Percentiles rank a stretch among this genome's conserved stretches.
These are phyloP conservation scores for Borostomias antarcticus DNA, from an alignment of 2,797 vertebrate species.

Conservation along the genomic window DNA sequence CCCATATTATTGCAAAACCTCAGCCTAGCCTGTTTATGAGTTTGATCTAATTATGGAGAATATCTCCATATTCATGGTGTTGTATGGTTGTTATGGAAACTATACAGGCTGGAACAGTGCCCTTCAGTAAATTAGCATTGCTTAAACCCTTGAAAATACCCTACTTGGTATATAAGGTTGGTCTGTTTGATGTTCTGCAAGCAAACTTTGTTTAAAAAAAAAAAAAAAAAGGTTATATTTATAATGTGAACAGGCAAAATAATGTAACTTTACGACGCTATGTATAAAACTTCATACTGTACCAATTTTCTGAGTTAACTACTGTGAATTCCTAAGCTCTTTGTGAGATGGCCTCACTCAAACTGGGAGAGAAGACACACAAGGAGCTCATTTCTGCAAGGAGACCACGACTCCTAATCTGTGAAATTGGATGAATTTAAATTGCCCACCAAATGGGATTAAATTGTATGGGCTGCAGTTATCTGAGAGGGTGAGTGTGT, in stretches of 20 bases:
- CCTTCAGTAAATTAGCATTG: conserved; percentile 34
- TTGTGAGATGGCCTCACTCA: conserved; percentile 12
- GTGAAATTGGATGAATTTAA: conserved; percentile 79
- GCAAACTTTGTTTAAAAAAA: not conserved
- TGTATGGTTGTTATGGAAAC: conserved; percentile 72
- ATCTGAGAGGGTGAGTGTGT: conserved; percentile 43
- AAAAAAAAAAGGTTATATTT: not conserved
- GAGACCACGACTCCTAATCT: conserved; percentile 68
- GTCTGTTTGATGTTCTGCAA: conserved; percentile 17
- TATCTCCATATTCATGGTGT: conserved; percentile 45
- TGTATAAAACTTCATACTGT: too few relatives aligned
- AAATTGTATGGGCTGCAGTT: conserved; percentile 71
- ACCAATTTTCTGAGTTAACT: not conserved
- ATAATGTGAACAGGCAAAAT: not conserved
- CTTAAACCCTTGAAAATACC: conserved; percentile 23
- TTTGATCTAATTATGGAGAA: conserved; percentile 58
- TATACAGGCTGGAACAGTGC: conserved; percentile 29
- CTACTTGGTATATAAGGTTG: too few relatives aligned
- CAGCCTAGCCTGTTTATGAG: conserved; percentile 40
- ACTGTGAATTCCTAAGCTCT: not conserved
- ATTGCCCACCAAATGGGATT: conserved; percentile 75
- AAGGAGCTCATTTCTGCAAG: conserved; percentile 47
- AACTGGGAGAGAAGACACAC: conserved; percentile 39
- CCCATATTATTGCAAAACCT: conserved; percentile 30
- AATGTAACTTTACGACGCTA: too few relatives aligned